Evolutionary conservation across 2,797 vertebrate genomes (phyloP), one percentile per base, ranked within the genome.

Genomic region (Cichlasoma orientale): DNA sequence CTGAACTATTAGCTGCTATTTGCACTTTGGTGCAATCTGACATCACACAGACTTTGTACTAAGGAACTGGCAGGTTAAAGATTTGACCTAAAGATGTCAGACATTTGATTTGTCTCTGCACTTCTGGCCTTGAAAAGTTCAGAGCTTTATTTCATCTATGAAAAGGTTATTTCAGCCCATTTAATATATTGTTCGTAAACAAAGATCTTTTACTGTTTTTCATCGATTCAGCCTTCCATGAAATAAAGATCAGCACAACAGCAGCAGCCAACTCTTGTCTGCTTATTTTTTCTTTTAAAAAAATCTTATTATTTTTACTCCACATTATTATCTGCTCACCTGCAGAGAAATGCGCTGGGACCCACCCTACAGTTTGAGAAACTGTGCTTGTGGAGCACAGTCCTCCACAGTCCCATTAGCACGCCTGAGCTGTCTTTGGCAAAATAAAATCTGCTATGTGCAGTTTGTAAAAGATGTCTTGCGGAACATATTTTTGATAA

Each of bases 391-490:
- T n/a, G 56, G 13, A 47, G 41, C 36, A 72, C 27, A 52, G n/a
- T 36, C n/a, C 25, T 25, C 44, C 47, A 8, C 18, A 25, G 18
- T 47, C 4, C 36, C 21, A n/a, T 55, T 23, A n/a, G 29, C 14
- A 36, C 57, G 29, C 13, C 23, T 19, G 11, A 41, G 4, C 21
- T 27, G 16, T 3, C 25, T 52, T n/a, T 2, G 16, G 63, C 21
- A 36, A 52, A 53, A 72, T 56, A 72, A 74, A 68, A 21, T 44
- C 13, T 23, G 6, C 68, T 8, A n/a, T 74, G 80, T 74, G 75
- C 72, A 82, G 76, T 55, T 10, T 5, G 3, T 21, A 57, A 61
- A 75, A 79, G 44, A 8, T 58, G 58, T 9, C 44, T 23, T 53
- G 7, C 56, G 31, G 7, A n/a, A n/a, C 25, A 23, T 73, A 36